Evolutionary conservation across 2,113 vertebrate genomes (phyloP).

Genomic region (Burhinus bistriatus): DNA sequence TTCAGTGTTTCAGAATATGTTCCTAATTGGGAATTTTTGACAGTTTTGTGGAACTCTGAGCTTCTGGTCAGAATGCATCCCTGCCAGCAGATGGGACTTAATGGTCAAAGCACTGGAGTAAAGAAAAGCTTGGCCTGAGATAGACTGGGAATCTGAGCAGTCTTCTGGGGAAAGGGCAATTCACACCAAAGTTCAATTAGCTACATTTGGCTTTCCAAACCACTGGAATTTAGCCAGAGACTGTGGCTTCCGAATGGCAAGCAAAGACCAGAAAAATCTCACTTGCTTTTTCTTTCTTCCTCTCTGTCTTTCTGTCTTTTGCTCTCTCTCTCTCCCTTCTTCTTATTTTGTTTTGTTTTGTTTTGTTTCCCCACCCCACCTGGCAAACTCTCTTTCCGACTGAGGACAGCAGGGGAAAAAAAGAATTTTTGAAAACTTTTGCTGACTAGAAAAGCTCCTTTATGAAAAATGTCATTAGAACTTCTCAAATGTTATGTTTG

Average conservation of each 20-base stretch:
- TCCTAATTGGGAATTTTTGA: background rate
- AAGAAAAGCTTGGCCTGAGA: background rate
- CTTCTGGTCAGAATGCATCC: background rate
- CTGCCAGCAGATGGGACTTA: background rate
- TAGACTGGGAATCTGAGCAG: background rate
- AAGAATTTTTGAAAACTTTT: background rate
- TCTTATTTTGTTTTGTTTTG: background rate
- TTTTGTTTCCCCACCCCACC: background rate
- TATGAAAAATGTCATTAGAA: background rate
- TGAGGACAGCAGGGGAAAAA: background rate
- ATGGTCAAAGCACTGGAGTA: background rate
- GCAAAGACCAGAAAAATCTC: background rate
- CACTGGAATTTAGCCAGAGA: background rate
- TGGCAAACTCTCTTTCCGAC: background rate
- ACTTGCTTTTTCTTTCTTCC: background rate
- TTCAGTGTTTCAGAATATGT: background rate
- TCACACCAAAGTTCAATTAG: background rate
- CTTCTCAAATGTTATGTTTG: background rate
- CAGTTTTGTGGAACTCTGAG: background rate
- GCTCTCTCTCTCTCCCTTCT: too few species aligned
- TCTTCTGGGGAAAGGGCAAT: background rate
- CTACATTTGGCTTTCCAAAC: background rate
- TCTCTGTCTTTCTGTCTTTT: too few species aligned
- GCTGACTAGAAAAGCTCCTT: background rate
- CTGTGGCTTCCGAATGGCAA: background rate